Conservation (phyloP, 1,140 invertebrate species). For the Stenopsyche tienmushanensis region DNA sequence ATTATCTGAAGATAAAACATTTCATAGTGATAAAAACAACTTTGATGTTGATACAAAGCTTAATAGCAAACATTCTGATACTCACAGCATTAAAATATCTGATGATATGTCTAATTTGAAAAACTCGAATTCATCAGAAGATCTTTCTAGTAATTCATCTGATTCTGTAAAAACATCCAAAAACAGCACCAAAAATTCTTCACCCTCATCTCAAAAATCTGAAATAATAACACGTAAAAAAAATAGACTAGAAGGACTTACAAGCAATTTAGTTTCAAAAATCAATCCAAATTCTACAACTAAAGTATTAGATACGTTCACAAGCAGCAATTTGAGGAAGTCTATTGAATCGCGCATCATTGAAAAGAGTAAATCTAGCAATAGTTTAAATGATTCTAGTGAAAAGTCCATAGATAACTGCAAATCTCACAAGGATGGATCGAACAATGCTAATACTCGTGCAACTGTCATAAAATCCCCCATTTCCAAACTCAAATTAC, state of each 20-base stretch:
- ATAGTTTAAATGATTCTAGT: conserved; percentile 42
- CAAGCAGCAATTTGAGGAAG: conserved; percentile 56
- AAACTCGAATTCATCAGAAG: conserved; percentile 24
- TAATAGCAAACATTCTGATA: conserved; percentile 16
- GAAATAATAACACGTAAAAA: conserved; percentile 60
- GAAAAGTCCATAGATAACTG: conserved; percentile 45
- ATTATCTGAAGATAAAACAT: conserved; percentile 50
- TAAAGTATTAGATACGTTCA: conserved; percentile 54
- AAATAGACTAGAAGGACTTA: conserved; percentile 59
- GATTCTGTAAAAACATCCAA: conserved; percentile 51
- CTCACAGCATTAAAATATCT: conserved; percentile 43
- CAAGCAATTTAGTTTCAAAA: conserved; percentile 57
- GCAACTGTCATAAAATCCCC: conserved; percentile 59
- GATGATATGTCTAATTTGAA: conserved; percentile 41
- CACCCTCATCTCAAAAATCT: conserved; percentile 52
- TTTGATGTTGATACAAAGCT: conserved; percentile 17
- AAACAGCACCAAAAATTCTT: conserved; percentile 45
- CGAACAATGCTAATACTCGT: conserved; percentile 48
- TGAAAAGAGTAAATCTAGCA: conserved; percentile 50
- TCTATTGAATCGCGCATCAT: conserved; percentile 56
- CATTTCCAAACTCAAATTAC: conserved; percentile 52
- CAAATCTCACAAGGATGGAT: conserved; percentile 46
- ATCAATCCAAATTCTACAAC: conserved; percentile 55
- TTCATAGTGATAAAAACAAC: conserved; percentile 27
- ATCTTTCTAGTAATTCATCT: conserved; percentile 17